Evolutionary conservation across 2,113 vertebrate species (phyloP).

Genomic region (Pristiophorus japonicus): DNA sequence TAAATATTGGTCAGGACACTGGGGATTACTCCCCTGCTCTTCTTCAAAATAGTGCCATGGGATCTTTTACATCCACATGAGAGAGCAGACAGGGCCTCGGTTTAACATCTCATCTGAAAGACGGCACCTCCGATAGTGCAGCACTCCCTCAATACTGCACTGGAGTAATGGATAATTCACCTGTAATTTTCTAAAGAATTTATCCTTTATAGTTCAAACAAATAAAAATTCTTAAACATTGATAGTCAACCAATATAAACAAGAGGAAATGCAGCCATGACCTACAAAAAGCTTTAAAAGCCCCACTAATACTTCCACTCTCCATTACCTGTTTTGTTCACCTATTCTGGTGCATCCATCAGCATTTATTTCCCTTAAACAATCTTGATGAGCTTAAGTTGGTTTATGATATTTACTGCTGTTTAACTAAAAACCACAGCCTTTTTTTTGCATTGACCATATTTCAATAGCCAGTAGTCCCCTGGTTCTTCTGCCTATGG

Average conservation of each 20-base stretch:
- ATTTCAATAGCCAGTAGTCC: not conserved
- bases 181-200: not conserved
- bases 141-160: too few relatives aligned
- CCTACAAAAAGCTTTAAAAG: not conserved
- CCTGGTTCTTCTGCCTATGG: not conserved
- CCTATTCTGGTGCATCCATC: not conserved
- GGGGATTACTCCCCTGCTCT: too few relatives aligned
- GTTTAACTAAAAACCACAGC: not conserved
- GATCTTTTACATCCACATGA: too few relatives aligned
- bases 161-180: not conserved
- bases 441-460: not conserved
- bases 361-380: not conserved
- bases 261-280: not conserved
- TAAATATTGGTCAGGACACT: too few relatives aligned
- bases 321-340: not conserved
- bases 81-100: too few relatives aligned
- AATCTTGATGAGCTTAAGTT: not conserved
- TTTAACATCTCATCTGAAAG: too few relatives aligned
- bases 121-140: too few relatives aligned
- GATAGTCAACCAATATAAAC: not conserved
- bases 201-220: not conserved
- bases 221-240: not conserved
- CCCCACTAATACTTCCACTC: not conserved
- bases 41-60: too few relatives aligned
- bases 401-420: not conserved